These are phyloP conservation scores for Dromius quadrimaculatus DNA, from an alignment of 2,888 invertebrate genomes.

Conservation along the genomic window DNA sequence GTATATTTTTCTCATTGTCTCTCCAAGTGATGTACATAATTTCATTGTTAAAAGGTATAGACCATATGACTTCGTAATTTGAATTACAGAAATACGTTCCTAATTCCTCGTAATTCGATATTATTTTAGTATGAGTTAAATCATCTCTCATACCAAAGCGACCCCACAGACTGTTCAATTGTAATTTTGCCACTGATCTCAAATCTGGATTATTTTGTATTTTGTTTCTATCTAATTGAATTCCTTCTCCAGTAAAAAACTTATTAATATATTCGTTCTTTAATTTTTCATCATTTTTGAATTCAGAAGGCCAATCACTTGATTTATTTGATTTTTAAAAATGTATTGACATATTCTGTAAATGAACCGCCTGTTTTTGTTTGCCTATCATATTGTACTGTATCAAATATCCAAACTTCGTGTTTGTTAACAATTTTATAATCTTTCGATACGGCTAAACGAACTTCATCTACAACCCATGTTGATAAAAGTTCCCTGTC, in stretches of 20 bases:
- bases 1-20: constrained; percentile 49
- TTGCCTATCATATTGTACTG: constrained; percentile 54
- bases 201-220: constrained; percentile 53
- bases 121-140: constrained; percentile 3
- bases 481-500: constrained; percentile 55
- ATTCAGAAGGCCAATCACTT: constrained; percentile 54
- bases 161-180: constrained; percentile 54
- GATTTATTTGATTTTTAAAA: constrained; percentile 57
- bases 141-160: constrained; percentile 63
- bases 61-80: background rate
- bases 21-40: constrained; percentile 53
- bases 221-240: constrained; percentile 42
- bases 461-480: constrained; percentile 60
- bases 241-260: constrained; percentile 52
- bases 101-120: background rate
- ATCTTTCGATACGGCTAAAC: constrained; percentile 57
- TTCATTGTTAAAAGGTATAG: constrained; percentile 45
- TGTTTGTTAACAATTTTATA: constrained; percentile 59
- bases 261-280: constrained; percentile 49
- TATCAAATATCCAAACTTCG: constrained; percentile 61
- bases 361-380: constrained; percentile 57
- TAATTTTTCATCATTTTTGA: constrained; percentile 39
- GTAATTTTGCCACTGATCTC: constrained; percentile 53
- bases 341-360: constrained; percentile 57
- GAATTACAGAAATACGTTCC: background rate